Base-by-base conservation (phyloP, 2,113 vertebrate genomes). In the Cepphus grylle region DNA sequence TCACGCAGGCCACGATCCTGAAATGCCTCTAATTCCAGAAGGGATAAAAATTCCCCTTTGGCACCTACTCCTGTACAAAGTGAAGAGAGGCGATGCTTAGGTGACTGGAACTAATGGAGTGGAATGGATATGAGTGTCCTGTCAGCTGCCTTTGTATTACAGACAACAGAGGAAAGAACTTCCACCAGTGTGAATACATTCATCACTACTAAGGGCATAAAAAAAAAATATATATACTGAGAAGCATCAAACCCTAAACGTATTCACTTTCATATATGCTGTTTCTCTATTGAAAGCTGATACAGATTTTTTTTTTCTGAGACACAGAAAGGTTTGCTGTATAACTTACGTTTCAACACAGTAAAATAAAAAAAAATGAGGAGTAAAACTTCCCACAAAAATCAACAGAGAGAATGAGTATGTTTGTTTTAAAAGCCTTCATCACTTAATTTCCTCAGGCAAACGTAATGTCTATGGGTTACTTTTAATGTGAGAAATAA, bases 401-500 rank as follows among this genome's bases (percentile, higher is more conserved):
- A 91, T 78, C 61, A 73, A 50, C 27, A 88, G 14, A 92, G 53
- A 83, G 8, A 81, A 92, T 36, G 17, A 58, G n/a, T 66, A 38
- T 32, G 43, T 79, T 92, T 79, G 56, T 77, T 94, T 91, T 73
- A 82, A 70, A 89, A 85, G 86, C 45, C 45, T 96, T 87, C 62
- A 56, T 66, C 0, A 0, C 36, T 89, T 82, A 65, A 82, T 83
- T 72, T 95, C 91, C 89, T 82, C 84, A 85, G 96, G 95, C 92
- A 90, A 96, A 81, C 8, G 3, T 85, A 97, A 92, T 73, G 70
- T 93, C 88, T 94, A 94, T 94, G 87, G 65, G 74, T 73, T 97
- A 93, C 93, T 94, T 96, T 82, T 88, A 95, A 97, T 88, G 88
- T 91, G 94, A 97, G 92, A 96, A 97, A 90, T 82, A 95, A 74